Conservation (phyloP, 2,797 vertebrate genomes). For the Decapterus maruadsi region DNA sequence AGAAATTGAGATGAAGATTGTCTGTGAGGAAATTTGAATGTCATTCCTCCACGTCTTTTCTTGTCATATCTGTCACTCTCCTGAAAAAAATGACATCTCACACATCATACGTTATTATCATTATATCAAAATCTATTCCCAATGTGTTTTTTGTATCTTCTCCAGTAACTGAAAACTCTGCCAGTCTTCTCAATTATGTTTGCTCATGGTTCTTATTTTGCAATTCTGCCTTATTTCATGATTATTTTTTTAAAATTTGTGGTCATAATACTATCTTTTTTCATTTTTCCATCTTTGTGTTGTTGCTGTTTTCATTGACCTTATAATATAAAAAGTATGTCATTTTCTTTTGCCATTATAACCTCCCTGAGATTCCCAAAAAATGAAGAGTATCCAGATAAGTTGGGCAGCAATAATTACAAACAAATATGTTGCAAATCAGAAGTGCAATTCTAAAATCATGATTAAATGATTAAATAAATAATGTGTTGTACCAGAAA, state of each 20-base stretch:
- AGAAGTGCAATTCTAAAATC: not conserved
- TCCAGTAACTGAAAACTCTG: not conserved
- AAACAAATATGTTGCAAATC: not conserved
- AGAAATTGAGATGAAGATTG: not conserved
- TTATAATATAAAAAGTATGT: too few species aligned
- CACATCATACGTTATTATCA: too few species aligned
- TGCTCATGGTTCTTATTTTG: not conserved
- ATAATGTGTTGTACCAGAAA: too few species aligned
- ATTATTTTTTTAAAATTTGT: not conserved
- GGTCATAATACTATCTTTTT: not conserved
- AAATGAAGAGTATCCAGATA: too few species aligned
- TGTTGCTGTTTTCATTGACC: too few species aligned
- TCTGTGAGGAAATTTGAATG: slow-evolving; percentile 12
- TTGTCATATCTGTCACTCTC: slow-evolving; percentile 5
- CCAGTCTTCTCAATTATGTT: not conserved
- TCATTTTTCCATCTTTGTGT: not conserved
- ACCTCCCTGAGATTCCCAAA: too few species aligned
- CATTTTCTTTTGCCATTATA: too few species aligned
- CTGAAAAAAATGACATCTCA: not conserved
- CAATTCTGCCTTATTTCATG: too few species aligned
- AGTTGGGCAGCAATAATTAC: not conserved
- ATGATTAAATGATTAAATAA: not conserved
- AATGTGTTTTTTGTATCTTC: too few species aligned
- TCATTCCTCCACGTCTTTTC: slow-evolving; percentile 6
- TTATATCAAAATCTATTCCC: not conserved